phyloP scores from a whole-genome alignment of 2,797 vertebrate genomes.

The Chromobotia macracanthus region DNA sequence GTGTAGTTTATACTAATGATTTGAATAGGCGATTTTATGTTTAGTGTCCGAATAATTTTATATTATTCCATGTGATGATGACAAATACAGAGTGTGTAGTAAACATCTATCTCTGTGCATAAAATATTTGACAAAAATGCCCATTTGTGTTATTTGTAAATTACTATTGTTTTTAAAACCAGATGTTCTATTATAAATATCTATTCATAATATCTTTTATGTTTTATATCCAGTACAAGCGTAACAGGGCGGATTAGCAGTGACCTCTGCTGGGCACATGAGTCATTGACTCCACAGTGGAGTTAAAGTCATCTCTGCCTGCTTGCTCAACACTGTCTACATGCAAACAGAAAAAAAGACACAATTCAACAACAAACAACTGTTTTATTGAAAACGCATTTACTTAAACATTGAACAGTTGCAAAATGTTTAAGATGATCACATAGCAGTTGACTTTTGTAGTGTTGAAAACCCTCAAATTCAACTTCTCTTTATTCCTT shows the following conservation, averaged over 20 bases:
- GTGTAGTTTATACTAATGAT: conserved; percentile 35
- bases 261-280: neutral
- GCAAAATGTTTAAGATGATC: conserved; percentile 47
- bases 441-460: conserved; percentile 32
- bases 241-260: neutral
- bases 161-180: neutral
- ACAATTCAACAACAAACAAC: conserved; percentile 31
- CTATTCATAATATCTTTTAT: no score
- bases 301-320: no score
- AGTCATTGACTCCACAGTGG: no score
- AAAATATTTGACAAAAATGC: conserved; percentile 9
- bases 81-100: conserved; percentile 20
- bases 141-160: neutral
- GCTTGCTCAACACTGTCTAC: neutral
- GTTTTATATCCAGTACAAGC: neutral
- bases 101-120: conserved; percentile 23
- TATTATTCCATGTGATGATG: conserved; percentile 36
- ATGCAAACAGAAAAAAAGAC: neutral
- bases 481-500: neutral
- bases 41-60: conserved; percentile 23
- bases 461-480: conserved; percentile 14
- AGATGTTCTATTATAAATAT: no score
- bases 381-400: conserved; percentile 53
- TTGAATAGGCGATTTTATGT: conserved; percentile 19
- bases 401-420: conserved; percentile 48